Evolutionary conservation across 2,888 invertebrate species (phyloP).

Genomic region (Adelphocoris suturalis): DNA sequence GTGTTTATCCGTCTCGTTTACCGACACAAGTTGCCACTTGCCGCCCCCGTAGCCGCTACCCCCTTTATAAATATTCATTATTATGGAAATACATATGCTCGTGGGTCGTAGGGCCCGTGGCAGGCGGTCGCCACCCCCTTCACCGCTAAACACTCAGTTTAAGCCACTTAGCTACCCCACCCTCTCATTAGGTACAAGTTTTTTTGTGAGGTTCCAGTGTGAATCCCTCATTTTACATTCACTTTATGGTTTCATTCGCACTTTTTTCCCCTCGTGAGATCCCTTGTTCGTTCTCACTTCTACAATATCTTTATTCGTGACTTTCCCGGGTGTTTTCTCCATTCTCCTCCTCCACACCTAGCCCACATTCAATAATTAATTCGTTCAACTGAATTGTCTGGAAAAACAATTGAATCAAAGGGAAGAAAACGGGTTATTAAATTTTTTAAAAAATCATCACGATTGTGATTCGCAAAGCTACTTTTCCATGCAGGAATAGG

Average conservation of each 20-base stretch:
- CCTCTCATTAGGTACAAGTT: conserved; percentile 62
- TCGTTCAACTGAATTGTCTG: too few species aligned
- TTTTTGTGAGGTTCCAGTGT: conserved; percentile 49
- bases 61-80: conserved; percentile 70
- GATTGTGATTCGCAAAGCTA: too few species aligned
- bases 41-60: conserved; percentile 32
- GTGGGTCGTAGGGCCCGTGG: conserved; percentile 32
- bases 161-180: conserved; percentile 62
- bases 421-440: too few species aligned
- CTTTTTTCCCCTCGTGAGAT: not conserved
- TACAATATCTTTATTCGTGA: too few species aligned
- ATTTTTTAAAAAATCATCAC: too few species aligned
- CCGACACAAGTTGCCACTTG: conserved; percentile 67
- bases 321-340: too few species aligned
- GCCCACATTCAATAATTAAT: too few species aligned
- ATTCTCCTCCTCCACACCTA: too few species aligned
- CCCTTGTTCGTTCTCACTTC: not conserved
- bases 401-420: too few species aligned
- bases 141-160: conserved; percentile 66
- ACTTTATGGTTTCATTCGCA: conserved; percentile 51
- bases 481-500: too few species aligned
- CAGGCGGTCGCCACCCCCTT: conserved; percentile 38
- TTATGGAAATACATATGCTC: conserved; percentile 71
- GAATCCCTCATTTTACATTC: conserved; percentile 65
- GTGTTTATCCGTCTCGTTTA: conserved; percentile 60